These are phyloP conservation scores for Drosophila pachea DNA, from an alignment of 1,140 invertebrate genomes.

Conservation along the genomic window DNA sequence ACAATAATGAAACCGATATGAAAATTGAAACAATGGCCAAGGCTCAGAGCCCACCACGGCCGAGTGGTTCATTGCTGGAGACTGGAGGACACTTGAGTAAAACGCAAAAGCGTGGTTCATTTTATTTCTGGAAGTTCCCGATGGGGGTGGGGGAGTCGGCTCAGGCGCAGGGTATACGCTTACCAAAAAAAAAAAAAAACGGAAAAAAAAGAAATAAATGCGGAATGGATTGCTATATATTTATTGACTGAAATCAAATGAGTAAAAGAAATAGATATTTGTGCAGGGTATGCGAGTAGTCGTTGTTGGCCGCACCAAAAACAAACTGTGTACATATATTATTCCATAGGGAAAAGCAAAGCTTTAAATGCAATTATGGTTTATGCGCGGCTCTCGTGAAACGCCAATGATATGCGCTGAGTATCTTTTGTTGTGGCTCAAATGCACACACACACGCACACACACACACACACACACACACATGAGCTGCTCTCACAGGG, in stretches of 20 bases:
- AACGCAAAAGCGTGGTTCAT: slow-evolving; percentile 62
- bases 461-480: slow-evolving; percentile 5
- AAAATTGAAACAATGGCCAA: slow-evolving; percentile 73
- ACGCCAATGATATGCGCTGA: slow-evolving; percentile 71
- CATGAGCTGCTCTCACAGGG: slow-evolving; percentile 8
- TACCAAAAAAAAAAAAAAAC: no score
- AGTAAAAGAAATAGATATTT: neutral
- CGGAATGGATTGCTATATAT: no score
- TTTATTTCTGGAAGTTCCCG: slow-evolving; percentile 54
- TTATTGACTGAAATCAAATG: no score
- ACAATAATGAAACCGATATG: slow-evolving; percentile 47
- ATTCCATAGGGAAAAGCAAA: slow-evolving; percentile 44
- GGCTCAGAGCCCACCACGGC: neutral
- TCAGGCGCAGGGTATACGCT: neutral
- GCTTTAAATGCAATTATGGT: slow-evolving; percentile 72
- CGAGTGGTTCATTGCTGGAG: slow-evolving; percentile 34
- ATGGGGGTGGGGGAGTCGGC: neutral
- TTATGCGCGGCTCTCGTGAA: slow-evolving; percentile 46
- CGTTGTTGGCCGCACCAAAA: neutral
- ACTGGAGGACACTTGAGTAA: slow-evolving; percentile 55
- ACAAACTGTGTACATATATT: slow-evolving; percentile 32
- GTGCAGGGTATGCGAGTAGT: slow-evolving; percentile 16
- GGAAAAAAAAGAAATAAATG: no score
- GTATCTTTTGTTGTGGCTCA: slow-evolving; percentile 72
- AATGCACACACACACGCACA: slow-evolving; percentile 37